Percentiles rank a stretch among this genome's conserved stretches.
Evolutionary conservation across 1,140 invertebrate species (phyloP).

Genomic region (Camponotus vicinus): DNA sequence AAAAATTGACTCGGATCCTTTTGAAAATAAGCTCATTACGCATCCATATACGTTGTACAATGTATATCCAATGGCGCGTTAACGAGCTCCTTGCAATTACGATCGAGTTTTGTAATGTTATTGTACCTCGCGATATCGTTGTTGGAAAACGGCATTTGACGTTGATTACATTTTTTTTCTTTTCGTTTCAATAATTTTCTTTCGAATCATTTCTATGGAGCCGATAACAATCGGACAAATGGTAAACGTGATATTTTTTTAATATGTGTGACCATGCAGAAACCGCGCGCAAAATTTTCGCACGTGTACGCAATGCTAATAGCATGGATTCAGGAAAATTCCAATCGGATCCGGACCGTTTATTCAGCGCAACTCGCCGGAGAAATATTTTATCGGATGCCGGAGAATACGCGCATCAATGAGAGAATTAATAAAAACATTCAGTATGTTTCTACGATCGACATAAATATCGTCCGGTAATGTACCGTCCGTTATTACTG

Average conservation of each 20-base stretch:
- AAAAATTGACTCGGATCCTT: not conserved
- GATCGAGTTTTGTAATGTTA: slow-evolving; percentile 44
- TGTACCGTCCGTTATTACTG: slow-evolving; percentile 7
- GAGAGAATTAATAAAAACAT: slow-evolving; percentile 24
- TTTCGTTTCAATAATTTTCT: slow-evolving; percentile 30
- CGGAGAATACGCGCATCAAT: not conserved
- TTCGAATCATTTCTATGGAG: not conserved
- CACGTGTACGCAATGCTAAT: slow-evolving; percentile 26
- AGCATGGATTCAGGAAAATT: slow-evolving; percentile 15
- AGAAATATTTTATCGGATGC: slow-evolving; percentile 17
- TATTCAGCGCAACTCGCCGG: not conserved
- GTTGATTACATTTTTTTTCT: slow-evolving; percentile 19
- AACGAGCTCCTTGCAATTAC: slow-evolving; percentile 67
- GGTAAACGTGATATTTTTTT: slow-evolving; percentile 2
- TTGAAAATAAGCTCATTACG: slow-evolving; percentile 45
- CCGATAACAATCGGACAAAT: not conserved
- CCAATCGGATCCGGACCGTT: not conserved
- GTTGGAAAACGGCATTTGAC: slow-evolving; percentile 35
- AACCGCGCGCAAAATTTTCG: not conserved
- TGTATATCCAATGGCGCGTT: slow-evolving; percentile 41
- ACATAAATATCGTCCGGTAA: slow-evolving; percentile 13
- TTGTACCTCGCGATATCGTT: slow-evolving; percentile 56
- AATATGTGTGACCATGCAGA: not conserved
- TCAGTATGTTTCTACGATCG: not conserved
- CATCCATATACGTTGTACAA: slow-evolving; percentile 33